phyloP scores from a whole-genome alignment of 1,140 invertebrate genomes.

The Drosophila ambigua region DNA sequence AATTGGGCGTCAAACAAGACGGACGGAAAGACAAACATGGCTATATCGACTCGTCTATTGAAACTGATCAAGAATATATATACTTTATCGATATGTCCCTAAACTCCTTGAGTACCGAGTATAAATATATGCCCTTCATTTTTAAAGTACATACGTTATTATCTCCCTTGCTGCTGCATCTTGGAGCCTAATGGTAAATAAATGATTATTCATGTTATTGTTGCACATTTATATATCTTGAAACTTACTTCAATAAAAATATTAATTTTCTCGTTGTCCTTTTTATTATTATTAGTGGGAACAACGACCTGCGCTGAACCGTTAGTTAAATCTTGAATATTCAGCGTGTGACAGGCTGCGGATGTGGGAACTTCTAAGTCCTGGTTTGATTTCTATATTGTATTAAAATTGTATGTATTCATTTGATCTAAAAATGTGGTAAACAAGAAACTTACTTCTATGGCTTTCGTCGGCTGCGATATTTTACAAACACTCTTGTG shows the following conservation, averaged over 20 bases:
- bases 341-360: constrained; percentile 28
- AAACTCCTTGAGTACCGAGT: too few relatives aligned
- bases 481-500: constrained; percentile 37
- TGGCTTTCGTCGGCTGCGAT: constrained; percentile 41
- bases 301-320: constrained; percentile 53
- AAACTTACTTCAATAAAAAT: constrained; percentile 60
- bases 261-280: constrained; percentile 55
- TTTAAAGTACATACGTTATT: too few relatives aligned
- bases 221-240: not conserved
- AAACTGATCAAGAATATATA: too few relatives aligned
- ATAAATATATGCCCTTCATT: not conserved
- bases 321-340: constrained; percentile 56
- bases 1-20: too few relatives aligned
- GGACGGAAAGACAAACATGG: too few relatives aligned
- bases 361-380: constrained; percentile 30
- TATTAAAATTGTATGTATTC: not conserved
- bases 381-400: constrained; percentile 50
- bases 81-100: too few relatives aligned
- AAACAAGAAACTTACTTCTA: constrained; percentile 46
- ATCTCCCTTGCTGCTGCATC: constrained; percentile 59
- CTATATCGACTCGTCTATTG: too few relatives aligned
- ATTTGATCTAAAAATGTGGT: not conserved
- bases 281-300: constrained; percentile 46
- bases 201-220: not conserved
- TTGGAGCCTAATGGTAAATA: constrained; percentile 44